Percentiles rank a stretch among this genome's conserved stretches.
These are phyloP conservation scores for Chrysolina americana DNA, from an alignment of 2,888 invertebrate species.

Conservation along the genomic window DNA sequence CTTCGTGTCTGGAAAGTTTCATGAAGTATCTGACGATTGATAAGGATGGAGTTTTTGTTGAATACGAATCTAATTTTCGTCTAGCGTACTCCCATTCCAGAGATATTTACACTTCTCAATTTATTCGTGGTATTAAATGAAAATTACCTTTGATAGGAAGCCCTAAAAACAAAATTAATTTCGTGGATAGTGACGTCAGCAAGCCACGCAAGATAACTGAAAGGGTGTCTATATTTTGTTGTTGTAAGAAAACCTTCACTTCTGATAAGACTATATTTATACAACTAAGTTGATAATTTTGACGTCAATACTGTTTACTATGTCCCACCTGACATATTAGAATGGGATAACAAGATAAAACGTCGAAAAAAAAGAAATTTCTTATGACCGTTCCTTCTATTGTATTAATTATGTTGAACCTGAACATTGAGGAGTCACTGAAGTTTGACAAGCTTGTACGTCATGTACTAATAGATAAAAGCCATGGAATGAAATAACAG, in stretches of 20 bases:
- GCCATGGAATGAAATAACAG: too few relatives aligned
- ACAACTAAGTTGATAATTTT: not conserved
- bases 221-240: not conserved
- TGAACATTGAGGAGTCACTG: too few relatives aligned
- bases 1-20: constrained; percentile 4
- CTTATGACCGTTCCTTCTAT: too few relatives aligned
- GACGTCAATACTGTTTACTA: not conserved
- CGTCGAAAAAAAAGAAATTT: not conserved
- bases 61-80: not conserved
- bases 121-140: not conserved
- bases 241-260: too few relatives aligned
- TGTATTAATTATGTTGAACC: too few relatives aligned
- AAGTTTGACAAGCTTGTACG: too few relatives aligned
- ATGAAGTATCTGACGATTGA: not conserved
- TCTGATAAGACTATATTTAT: not conserved
- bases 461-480: too few relatives aligned
- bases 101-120: not conserved
- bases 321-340: not conserved
- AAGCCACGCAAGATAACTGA: not conserved
- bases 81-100: not conserved
- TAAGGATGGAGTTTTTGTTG: not conserved
- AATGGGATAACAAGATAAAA: not conserved
- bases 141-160: too few relatives aligned
- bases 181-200: not conserved
- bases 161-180: not conserved